Evolutionary conservation across 2,797 vertebrate genomes (phyloP).

Genomic region (Ptychadena robeensis): DNA sequence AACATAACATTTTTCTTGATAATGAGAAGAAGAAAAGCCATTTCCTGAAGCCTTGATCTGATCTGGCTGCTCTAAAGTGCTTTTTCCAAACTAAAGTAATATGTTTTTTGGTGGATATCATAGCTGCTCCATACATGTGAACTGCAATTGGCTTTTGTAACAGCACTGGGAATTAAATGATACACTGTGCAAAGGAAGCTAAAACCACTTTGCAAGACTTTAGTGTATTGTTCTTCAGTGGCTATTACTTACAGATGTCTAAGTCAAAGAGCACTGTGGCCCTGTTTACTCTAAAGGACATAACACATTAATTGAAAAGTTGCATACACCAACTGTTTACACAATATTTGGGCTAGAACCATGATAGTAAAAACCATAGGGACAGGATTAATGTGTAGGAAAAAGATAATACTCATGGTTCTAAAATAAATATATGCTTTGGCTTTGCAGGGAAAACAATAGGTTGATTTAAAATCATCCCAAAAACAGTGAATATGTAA

Average conservation of each 20-base stretch:
- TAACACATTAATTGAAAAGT: constrained; percentile 12
- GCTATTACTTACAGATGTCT: constrained; percentile 55
- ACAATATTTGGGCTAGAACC: constrained; percentile 1
- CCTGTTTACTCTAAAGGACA: constrained; percentile 29
- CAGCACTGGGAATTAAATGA: constrained; percentile 48
- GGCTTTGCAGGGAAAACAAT: too few species aligned
- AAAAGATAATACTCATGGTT: too few species aligned
- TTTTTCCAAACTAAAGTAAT: constrained; percentile 39
- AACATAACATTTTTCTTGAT: not conserved
- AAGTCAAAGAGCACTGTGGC: constrained; percentile 55
- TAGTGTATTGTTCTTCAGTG: constrained; percentile 32
- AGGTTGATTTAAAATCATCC: too few species aligned
- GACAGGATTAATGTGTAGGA: too few species aligned
- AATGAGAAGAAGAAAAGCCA: not conserved
- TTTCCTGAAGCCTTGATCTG: constrained; percentile 26
- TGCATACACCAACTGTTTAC: constrained; percentile 17
- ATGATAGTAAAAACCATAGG: too few species aligned
- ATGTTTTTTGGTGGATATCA: constrained; percentile 42
- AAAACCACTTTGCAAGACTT: constrained; percentile 40
- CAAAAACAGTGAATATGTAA: too few species aligned
- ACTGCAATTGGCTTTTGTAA: constrained; percentile 56
- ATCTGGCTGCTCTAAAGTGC: constrained; percentile 15
- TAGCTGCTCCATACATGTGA: constrained; percentile 43
- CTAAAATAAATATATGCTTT: too few species aligned
- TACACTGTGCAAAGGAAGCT: constrained; percentile 41